Evolutionary conservation across 2,888 invertebrate species (phyloP), one percentile per base, ranked within the genome.

Genomic region (Agrotis clavis): DNA sequence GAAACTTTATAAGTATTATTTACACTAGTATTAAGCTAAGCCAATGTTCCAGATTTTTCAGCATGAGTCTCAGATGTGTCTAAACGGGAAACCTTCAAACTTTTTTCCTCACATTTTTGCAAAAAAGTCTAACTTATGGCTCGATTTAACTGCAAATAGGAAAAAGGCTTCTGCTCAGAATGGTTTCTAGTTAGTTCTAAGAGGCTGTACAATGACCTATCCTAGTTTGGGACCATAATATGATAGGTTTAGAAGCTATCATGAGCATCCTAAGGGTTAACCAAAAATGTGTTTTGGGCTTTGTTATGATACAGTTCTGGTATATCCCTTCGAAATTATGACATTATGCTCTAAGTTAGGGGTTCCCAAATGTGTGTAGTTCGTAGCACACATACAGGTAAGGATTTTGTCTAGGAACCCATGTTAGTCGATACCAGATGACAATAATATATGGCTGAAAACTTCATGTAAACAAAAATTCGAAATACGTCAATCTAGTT

Each of bases 121-220:
- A 21, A 21, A n/a, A 53, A 48, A 56, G 70, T 19, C 41, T 53
- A 56, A 71, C 35, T 11, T 48, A 51, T n/a, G 19, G 47, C 16
- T 53, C 47, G 47, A 73, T 70, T 64, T 61, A 53, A 61, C 63
- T 65, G 41, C 66, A 66, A 66, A 51, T 65, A 67, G 57, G 48
- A 35, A n/a, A n/a, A 54, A 61, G 45, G n/a, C 25, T 50, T 21
- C 35, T 41, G 25, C 41, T 25, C 25, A 45, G 50, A 35, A 47
- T 45, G 50, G 66, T 74, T 7, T 45, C n/a, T 73, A 56, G 75
- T 68, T 65, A 69, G 73, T 48, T 21, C 25, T 41, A 66, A 71
- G 60, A 66, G 63, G 63, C 63, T 19, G 30, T 48, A 30, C 56
- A 30, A 48, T 61, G 63, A 70, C 64, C 64, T 35, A 50, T 61